Percentiles rank a stretch among this genome's conserved stretches.
Conservation (phyloP, 2,888 invertebrate species). For the Caenorhabditis sp. region DNA sequence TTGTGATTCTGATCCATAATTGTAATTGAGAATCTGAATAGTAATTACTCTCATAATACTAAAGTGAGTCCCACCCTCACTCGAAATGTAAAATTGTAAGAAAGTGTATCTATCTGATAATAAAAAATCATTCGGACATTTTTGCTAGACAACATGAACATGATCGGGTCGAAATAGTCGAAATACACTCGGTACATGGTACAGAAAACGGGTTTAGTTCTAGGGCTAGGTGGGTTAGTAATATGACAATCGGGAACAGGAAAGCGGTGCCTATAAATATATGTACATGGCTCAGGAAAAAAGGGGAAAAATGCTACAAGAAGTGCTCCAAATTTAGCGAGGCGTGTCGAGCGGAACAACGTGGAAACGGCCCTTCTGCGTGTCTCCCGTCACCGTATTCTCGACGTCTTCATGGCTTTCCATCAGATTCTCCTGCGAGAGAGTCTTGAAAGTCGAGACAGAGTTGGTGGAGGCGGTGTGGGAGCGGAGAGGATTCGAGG, state of each 20-base stretch:
- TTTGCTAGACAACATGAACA: constrained; percentile 1
- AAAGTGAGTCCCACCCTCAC: too few relatives aligned
- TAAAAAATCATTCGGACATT: background rate
- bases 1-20: too few relatives aligned
- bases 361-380: constrained; percentile 39
- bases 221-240: constrained; percentile 5
- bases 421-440: constrained; percentile 7
- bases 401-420: constrained; percentile 17
- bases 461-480: constrained; percentile 9
- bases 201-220: constrained; percentile 17
- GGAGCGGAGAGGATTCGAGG: background rate
- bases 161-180: background rate
- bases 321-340: background rate
- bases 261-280: constrained; percentile 27
- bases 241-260: background rate
- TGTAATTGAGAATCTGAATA: too few relatives aligned
- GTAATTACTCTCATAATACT: too few relatives aligned
- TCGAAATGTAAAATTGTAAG: background rate
- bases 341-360: constrained; percentile 46
- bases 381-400: constrained; percentile 20
- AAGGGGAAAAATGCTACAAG: constrained; percentile 6
- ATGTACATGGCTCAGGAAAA: constrained; percentile 11
- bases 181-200: constrained; percentile 6
- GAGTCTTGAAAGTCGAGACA: constrained; percentile 44
- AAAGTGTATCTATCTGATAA: background rate